A percentile compares a stretch with the other conserved stretches of the same genome.
Conservation (phyloP, 1,140 invertebrate species). For the Hycleus cichorii region DNA sequence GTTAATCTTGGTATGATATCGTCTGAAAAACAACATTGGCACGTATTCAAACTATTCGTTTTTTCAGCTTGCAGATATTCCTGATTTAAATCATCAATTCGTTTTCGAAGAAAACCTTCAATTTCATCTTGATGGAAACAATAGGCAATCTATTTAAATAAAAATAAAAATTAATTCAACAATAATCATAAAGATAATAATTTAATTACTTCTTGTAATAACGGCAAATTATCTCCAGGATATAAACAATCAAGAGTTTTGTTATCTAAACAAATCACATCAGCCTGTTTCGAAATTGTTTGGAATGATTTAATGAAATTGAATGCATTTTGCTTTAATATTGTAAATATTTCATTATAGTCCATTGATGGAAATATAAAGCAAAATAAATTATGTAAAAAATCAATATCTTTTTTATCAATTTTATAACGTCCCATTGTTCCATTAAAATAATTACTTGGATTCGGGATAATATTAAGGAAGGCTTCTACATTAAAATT, state of each 20-base stretch:
- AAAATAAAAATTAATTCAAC: background rate
- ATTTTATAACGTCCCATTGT: constrained; percentile 29
- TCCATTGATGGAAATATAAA: constrained; percentile 24
- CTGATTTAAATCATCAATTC: constrained; percentile 34
- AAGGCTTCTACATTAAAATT: constrained; percentile 47
- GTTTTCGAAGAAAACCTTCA: constrained; percentile 35
- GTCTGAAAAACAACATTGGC: constrained; percentile 53
- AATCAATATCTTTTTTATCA: constrained; percentile 20
- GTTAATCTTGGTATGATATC: constrained; percentile 54
- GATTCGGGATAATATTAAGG: constrained; percentile 49
- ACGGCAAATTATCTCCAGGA: constrained; percentile 17
- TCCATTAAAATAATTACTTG: constrained; percentile 45
- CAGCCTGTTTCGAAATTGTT: constrained; percentile 8
- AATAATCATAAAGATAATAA: background rate
- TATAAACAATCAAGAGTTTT: background rate
- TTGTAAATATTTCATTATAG: constrained; percentile 29
- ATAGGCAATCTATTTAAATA: constrained; percentile 43
- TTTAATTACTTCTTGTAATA: constrained; percentile 42
- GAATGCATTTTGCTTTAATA: constrained; percentile 23
- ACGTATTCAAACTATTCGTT: constrained; percentile 36
- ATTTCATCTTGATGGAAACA: constrained; percentile 44
- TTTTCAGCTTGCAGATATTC: constrained; percentile 25
- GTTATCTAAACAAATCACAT: no score
- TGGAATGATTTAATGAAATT: constrained; percentile 23
- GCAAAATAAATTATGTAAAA: constrained; percentile 38